Evolutionary conservation across 2,888 invertebrate genomes (phyloP).

Genomic region (Phlogophora meticulosa): DNA sequence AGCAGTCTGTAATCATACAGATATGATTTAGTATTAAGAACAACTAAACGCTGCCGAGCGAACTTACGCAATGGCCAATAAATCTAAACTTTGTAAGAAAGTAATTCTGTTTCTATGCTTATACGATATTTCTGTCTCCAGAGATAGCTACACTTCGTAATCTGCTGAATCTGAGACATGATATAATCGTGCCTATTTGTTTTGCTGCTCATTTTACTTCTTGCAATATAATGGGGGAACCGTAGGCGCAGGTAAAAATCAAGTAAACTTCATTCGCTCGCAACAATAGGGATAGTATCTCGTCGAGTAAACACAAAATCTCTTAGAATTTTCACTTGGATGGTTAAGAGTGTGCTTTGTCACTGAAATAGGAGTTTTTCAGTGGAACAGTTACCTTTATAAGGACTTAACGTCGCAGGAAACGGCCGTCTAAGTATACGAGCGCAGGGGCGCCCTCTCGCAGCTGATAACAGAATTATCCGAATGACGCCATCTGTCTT

Average conservation of each 20-base stretch:
- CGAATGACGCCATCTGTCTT: conserved; percentile 93
- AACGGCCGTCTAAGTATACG: conserved; percentile 89
- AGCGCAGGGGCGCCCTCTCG: conserved; percentile 87
- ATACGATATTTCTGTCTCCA: conserved; percentile 83
- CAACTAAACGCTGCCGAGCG: conserved; percentile 83
- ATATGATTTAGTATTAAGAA: conserved; percentile 88
- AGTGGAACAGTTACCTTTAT: conserved; percentile 88
- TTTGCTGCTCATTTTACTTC: conserved; percentile 75
- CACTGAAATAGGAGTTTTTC: conserved; percentile 88
- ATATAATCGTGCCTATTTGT: conserved; percentile 81
- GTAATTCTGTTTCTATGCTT: conserved; percentile 87
- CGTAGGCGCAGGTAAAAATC: conserved; percentile 73
- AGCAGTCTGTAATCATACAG: conserved; percentile 82
- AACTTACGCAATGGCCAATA: conserved; percentile 87
- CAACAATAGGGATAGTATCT: conserved; percentile 74
- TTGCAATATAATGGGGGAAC: conserved; percentile 74
- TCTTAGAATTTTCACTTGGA: conserved; percentile 83
- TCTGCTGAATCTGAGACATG: conserved; percentile 82
- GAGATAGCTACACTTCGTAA: conserved; percentile 83
- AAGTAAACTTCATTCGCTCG: conserved; percentile 69
- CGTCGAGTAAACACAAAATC: conserved; percentile 78
- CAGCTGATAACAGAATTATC: conserved; percentile 93
- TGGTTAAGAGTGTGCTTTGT: conserved; percentile 85
- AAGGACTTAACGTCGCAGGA: conserved; percentile 88
- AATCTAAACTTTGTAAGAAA: conserved; percentile 89